Percentiles rank a stretch among this genome's conserved stretches.
Conservation (phyloP, 2,888 invertebrate genomes). For the Amblyjoppa proteus region DNA sequence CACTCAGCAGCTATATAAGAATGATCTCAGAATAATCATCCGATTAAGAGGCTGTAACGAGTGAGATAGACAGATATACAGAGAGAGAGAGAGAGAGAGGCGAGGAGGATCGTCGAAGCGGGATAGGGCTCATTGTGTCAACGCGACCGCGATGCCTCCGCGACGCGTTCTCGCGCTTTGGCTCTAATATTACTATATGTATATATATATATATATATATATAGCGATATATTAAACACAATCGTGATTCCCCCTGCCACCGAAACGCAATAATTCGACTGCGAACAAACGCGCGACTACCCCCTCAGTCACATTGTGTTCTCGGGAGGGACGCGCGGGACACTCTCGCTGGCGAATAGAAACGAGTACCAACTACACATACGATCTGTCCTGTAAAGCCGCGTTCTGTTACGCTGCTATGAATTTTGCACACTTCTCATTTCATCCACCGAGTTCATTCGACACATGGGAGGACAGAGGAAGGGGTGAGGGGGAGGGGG, state of each 20-base stretch:
- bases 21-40: constrained; percentile 83
- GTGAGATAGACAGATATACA: constrained; percentile 4
- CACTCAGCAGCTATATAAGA: constrained; percentile 68
- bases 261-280: constrained; percentile 62
- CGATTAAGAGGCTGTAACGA: constrained; percentile 75
- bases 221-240: constrained; percentile 24
- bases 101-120: constrained; percentile 16
- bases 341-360: constrained; percentile 9
- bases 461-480: not conserved
- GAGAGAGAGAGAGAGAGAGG: not conserved
- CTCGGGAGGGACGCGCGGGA: constrained; percentile 43
- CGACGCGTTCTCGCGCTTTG: constrained; percentile 30
- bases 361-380: not conserved
- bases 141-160: constrained; percentile 69
- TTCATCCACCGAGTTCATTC: not conserved
- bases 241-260: constrained; percentile 54
- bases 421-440: constrained; percentile 3
- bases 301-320: constrained; percentile 53
- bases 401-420: not conserved
- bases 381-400: not conserved
- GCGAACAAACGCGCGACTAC: constrained; percentile 62
- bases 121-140: constrained; percentile 77
- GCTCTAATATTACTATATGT: constrained; percentile 38
- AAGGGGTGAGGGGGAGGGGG: not conserved
- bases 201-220: constrained; percentile 3